These are phyloP conservation scores for Colletes gigas DNA, from an alignment of 1,140 invertebrate species.

Conservation along the genomic window DNA sequence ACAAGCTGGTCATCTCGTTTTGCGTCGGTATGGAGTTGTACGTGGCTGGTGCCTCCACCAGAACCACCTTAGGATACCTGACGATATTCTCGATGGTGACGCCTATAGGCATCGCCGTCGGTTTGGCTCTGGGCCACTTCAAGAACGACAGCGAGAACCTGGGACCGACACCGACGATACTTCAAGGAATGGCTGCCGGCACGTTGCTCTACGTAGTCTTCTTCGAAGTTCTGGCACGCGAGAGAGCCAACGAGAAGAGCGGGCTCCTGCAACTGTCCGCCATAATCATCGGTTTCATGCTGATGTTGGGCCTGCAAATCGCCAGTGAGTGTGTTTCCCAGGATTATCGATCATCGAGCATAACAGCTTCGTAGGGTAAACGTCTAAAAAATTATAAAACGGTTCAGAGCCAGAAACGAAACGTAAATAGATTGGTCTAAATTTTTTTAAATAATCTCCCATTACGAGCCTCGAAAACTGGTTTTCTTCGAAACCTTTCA, in stretches of 20 bases:
- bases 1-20: constrained; percentile 89
- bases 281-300: constrained; percentile 87
- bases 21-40: constrained; percentile 86
- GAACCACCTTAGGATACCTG: constrained; percentile 83
- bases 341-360: neutral
- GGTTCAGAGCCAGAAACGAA: too few relatives aligned
- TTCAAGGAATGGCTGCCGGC: constrained; percentile 93
- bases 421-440: too few relatives aligned
- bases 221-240: constrained; percentile 93
- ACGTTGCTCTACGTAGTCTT: constrained; percentile 95
- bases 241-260: constrained; percentile 85
- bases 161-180: constrained; percentile 79
- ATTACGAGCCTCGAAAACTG: too few relatives aligned
- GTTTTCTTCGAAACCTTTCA: neutral
- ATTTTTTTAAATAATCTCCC: too few relatives aligned
- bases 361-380: too few relatives aligned
- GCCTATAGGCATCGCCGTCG: constrained; percentile 86
- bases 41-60: constrained; percentile 83
- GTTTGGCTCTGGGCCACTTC: constrained; percentile 79
- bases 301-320: constrained; percentile 90
- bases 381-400: too few relatives aligned
- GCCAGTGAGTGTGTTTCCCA: constrained; percentile 85
- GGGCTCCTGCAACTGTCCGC: constrained; percentile 87
- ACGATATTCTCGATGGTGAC: constrained; percentile 85
- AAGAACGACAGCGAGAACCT: constrained; percentile 78